phyloP scores from a whole-genome alignment of 2,888 invertebrate species.

The Parasteatoda lunata region DNA sequence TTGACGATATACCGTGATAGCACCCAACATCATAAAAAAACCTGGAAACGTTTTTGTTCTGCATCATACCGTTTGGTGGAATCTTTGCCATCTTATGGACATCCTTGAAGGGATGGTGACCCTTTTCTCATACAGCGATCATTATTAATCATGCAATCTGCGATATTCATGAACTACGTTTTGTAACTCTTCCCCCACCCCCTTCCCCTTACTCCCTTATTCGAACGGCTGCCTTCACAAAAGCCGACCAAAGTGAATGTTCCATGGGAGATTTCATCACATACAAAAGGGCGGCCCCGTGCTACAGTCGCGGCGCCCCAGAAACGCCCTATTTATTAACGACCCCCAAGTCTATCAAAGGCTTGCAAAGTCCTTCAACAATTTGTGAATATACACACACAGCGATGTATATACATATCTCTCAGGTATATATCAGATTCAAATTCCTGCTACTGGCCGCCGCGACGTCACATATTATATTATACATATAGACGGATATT shows the following conservation, averaged over 20 bases:
- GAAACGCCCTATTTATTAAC: conserved; percentile 56
- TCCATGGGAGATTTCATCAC: conserved; percentile 15
- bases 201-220: neutral
- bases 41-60: too few relatives aligned
- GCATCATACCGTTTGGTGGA: too few relatives aligned
- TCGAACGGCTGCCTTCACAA: neutral
- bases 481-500: conserved; percentile 60
- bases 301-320: conserved; percentile 5
- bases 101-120: neutral
- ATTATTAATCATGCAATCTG: conserved; percentile 62
- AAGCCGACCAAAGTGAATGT: conserved; percentile 50
- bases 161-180: conserved; percentile 24
- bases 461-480: conserved; percentile 53
- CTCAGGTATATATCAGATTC: conserved; percentile 9
- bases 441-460: conserved; percentile 13
- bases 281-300: conserved; percentile 45
- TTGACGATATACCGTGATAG: too few relatives aligned
- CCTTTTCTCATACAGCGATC: neutral
- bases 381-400: conserved; percentile 31
- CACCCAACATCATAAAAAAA: too few relatives aligned
- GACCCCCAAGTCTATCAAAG: conserved; percentile 64
- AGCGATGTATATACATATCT: conserved; percentile 16
- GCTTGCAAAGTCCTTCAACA: conserved; percentile 48
- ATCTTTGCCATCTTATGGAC: too few relatives aligned
- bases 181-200: conserved; percentile 26